These are phyloP conservation scores for Perdita meconis DNA, from an alignment of 2,888 invertebrate species.

Conservation along the genomic window DNA sequence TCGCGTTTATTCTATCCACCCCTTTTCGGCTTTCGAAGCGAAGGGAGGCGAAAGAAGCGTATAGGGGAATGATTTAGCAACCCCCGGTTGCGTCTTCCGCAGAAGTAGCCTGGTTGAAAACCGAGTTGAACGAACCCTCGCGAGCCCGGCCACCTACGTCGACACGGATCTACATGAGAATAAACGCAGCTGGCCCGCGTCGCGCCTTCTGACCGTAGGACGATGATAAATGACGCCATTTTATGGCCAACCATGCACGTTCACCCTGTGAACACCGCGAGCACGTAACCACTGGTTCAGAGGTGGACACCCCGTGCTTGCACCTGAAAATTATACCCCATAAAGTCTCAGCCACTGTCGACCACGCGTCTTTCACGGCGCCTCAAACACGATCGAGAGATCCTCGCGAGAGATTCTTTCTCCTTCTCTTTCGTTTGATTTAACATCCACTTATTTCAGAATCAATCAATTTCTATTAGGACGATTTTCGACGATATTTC, in stretches of 20 bases:
- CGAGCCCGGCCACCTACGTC: slow-evolving; percentile 58
- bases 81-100: slow-evolving; percentile 44
- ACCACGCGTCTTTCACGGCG: slow-evolving; percentile 10
- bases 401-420: neutral
- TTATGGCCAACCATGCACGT: slow-evolving; percentile 56
- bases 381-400: slow-evolving; percentile 30
- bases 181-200: slow-evolving; percentile 39
- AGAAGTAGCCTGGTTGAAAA: slow-evolving; percentile 61
- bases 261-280: slow-evolving; percentile 39
- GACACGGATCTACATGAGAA: slow-evolving; percentile 59
- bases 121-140: slow-evolving; percentile 65
- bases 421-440: neutral
- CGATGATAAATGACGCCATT: slow-evolving; percentile 67
- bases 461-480: too few species aligned
- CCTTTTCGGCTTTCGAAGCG: slow-evolving; percentile 28
- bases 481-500: too few species aligned
- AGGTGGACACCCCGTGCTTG: slow-evolving; percentile 13
- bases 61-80: slow-evolving; percentile 61
- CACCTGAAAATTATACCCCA: slow-evolving; percentile 63
- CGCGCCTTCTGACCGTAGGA: slow-evolving; percentile 40
- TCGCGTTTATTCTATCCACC: slow-evolving; percentile 18
- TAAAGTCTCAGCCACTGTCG: slow-evolving; percentile 48
- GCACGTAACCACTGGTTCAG: slow-evolving; percentile 23
- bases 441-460: too few species aligned
- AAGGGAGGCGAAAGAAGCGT: slow-evolving; percentile 34